Conservation (phyloP, 2,797 vertebrate genomes). For the Dallia pectoralis region DNA sequence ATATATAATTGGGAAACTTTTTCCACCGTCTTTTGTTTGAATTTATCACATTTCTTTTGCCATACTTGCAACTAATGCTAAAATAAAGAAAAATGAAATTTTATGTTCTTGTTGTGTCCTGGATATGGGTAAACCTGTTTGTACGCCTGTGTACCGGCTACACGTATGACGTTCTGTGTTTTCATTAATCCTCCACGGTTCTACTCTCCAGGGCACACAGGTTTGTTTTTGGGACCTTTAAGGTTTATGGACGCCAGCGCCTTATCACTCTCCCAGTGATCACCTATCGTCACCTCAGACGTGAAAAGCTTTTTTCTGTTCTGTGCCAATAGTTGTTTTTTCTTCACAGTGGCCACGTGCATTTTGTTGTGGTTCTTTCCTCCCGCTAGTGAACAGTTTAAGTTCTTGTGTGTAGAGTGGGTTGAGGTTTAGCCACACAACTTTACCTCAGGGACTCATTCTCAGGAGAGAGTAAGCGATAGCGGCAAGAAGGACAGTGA, state of each 20-base stretch:
- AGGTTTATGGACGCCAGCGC: neutral
- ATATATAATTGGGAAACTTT: constrained; percentile 70
- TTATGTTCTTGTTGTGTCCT: constrained; percentile 49
- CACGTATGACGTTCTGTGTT: neutral
- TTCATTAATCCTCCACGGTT: neutral
- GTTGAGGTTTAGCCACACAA: neutral
- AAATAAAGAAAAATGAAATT: constrained; percentile 78
- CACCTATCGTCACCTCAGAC: constrained; percentile 53
- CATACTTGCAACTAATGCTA: constrained; percentile 80
- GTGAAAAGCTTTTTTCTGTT: constrained; percentile 61
- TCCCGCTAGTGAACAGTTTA: constrained; percentile 19
- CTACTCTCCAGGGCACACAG: constrained; percentile 25
- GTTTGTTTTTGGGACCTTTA: constrained; percentile 34
- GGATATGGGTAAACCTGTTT: constrained; percentile 3
- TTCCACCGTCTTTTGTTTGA: constrained; percentile 73
- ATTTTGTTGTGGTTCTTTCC: constrained; percentile 45
- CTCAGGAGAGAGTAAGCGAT: constrained; percentile 45
- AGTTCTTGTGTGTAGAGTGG: constrained; percentile 24
- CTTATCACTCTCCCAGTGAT: constrained; percentile 53
- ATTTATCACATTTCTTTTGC: constrained; percentile 74
- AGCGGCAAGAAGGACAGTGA: constrained; percentile 45
- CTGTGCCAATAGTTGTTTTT: constrained; percentile 67
- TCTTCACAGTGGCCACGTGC: constrained; percentile 43
- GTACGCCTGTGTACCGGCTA: neutral
- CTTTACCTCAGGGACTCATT: constrained; percentile 17